These are phyloP conservation scores for Drosophila anomalata DNA, from an alignment of 2,888 invertebrate species.

Conservation along the genomic window DNA sequence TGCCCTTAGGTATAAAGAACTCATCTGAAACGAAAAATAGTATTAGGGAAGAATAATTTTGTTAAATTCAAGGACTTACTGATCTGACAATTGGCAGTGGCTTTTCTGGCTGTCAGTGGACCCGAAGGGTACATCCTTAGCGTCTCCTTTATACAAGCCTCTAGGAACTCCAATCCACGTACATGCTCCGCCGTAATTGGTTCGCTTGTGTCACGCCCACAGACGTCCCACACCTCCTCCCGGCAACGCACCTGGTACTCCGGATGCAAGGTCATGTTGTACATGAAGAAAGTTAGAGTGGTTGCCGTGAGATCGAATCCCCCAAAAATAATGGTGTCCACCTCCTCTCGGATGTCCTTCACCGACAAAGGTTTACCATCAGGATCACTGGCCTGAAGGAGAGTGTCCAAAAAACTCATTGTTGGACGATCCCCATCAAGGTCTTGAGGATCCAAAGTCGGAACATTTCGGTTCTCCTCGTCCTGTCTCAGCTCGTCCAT, in stretches of 20 bases:
- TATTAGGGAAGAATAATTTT: not conserved
- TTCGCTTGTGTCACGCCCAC: constrained; percentile 51
- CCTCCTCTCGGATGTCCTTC: constrained; percentile 67
- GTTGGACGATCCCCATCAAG: not conserved
- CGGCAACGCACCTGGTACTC: constrained; percentile 64
- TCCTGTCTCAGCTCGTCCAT: constrained; percentile 45
- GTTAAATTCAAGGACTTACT: constrained; percentile 43
- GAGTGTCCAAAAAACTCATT: constrained; percentile 46
- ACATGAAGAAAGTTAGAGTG: constrained; percentile 62
- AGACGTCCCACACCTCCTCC: constrained; percentile 62
- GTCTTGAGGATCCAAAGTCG: constrained; percentile 12
- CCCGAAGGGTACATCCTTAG: constrained; percentile 69
- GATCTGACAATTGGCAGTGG: constrained; percentile 59
- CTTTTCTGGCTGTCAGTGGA: constrained; percentile 56
- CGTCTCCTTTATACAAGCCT: constrained; percentile 76
- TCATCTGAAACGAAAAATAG: constrained; percentile 42
- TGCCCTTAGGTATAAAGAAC: constrained; percentile 61
- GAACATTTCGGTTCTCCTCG: constrained; percentile 39
- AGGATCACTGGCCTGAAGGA: constrained; percentile 45
- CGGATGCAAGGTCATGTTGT: constrained; percentile 67
- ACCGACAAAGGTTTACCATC: constrained; percentile 45
- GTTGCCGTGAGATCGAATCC: constrained; percentile 72
- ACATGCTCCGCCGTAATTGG: constrained; percentile 56
- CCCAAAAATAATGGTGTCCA: constrained; percentile 67
- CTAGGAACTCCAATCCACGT: constrained; percentile 59